Evolutionary conservation across 1,140 invertebrate species (phyloP), one percentile per base, ranked within the genome.

Genomic region (Harpegnathos saltator): DNA sequence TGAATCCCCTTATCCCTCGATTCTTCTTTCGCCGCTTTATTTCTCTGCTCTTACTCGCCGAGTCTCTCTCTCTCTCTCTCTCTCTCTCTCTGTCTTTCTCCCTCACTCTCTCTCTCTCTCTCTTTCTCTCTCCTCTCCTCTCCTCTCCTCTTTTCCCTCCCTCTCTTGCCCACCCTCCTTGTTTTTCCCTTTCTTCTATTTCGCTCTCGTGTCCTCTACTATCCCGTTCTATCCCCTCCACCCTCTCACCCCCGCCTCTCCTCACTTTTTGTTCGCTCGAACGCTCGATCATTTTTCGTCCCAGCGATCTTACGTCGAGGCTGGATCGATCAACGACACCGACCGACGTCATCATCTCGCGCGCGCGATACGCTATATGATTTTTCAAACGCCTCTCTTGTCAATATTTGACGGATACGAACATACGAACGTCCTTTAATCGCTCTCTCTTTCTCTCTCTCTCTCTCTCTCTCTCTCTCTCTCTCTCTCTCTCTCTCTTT

Each of bases 1-100:
- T 97, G 94, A 92, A 89, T 89, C 52, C 56, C 59, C 26, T 74
- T 52, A 29, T 61, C 22, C 26, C 15, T 69, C 59, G 50, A 71
- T 38, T 58, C 71, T 22, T 50, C 48, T n/a, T n/a, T 75, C 65
- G 22, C 58, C 24, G 29, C 59, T 59, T 58, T 58, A 24, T 66
- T 50, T 63, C 56, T 48, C 26, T 48, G 69, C 66, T 68, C 14
- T 12, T 58, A 69, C 24, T 38, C 38, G 38, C 33, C 48, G 17
- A 15, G 19, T 54, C 26, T 66, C 50, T 19, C 1, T 58, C 75
- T 29, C 33, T 4, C 33, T 5, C 17, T 58, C n/a, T 38, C 15
- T 38, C n/a, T 3, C n/a, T 24, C 38, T 38, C 29, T 17, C 52
- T 29, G 14, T 1, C 44, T 63, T 29, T 19, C 1, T 4, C 17